phyloP scores from a whole-genome alignment of 53 echinoderm and acorn worm species.

The Actinopyga echinites region DNA sequence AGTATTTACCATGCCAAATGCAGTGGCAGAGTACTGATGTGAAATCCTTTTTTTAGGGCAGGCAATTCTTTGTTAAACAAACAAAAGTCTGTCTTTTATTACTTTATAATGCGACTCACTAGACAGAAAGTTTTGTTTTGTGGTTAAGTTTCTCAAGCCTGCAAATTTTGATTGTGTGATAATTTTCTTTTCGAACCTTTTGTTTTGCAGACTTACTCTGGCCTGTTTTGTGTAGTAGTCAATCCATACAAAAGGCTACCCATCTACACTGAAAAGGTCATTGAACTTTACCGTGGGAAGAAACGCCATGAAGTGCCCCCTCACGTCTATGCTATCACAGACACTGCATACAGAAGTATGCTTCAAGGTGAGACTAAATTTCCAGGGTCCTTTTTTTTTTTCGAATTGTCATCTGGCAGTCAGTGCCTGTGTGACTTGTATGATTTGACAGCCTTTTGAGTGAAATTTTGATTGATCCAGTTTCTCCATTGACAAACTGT shows the following conservation, averaged over 20 bases:
- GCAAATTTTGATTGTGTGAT: background rate
- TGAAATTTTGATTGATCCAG: too few relatives aligned
- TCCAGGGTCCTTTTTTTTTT: too few relatives aligned
- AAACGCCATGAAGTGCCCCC: slow-evolving; percentile 99
- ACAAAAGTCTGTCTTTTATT: too few relatives aligned
- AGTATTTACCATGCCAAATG: too few relatives aligned
- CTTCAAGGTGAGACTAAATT: slow-evolving; percentile 76
- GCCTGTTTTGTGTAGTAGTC: slow-evolving; percentile 98
- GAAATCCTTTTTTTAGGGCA: too few relatives aligned
- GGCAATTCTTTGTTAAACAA: too few relatives aligned
- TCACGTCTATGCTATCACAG: slow-evolving; percentile 97
- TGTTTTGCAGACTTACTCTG: slow-evolving; percentile 91
- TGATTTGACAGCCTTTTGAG: background rate
- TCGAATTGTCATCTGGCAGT: too few relatives aligned
- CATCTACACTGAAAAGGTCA: slow-evolving; percentile 98
- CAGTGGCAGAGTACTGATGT: too few relatives aligned
- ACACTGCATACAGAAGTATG: slow-evolving; percentile 98
- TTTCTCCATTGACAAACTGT: too few relatives aligned
- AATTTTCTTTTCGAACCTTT: background rate
- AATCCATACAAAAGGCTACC: slow-evolving; percentile 99
- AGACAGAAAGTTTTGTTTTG: too few relatives aligned
- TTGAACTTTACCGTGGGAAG: slow-evolving; percentile 98
- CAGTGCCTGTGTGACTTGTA: too few relatives aligned
- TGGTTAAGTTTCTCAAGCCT: background rate
- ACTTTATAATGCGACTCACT: too few relatives aligned